These are phyloP conservation scores for Drosophila diplacantha DNA, from an alignment of 2,888 invertebrate genomes.

Conservation along the genomic window DNA sequence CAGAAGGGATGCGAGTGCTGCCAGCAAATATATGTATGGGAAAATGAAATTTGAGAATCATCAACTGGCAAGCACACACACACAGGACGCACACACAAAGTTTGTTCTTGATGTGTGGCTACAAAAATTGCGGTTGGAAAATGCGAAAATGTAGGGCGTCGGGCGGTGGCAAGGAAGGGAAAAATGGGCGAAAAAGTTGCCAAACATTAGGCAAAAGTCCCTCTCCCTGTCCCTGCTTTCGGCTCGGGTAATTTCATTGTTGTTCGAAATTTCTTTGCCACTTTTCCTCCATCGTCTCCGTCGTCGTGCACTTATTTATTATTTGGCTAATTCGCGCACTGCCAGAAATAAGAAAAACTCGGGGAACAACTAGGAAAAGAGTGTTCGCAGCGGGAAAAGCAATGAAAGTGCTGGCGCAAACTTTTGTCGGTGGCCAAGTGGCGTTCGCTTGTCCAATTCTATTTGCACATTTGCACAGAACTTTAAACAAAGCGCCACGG, in stretches of 20 bases:
- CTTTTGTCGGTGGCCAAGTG: slow-evolving; percentile 40
- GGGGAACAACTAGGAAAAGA: neutral
- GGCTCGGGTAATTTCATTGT: slow-evolving; percentile 67
- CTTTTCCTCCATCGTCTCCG: slow-evolving; percentile 50
- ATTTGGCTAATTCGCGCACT: slow-evolving; percentile 76
- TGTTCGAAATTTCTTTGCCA: slow-evolving; percentile 60
- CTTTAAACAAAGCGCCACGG: slow-evolving; percentile 63
- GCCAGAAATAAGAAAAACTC: slow-evolving; percentile 46
- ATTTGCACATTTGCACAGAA: slow-evolving; percentile 66
- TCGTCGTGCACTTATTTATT: slow-evolving; percentile 73
- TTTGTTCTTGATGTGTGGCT: slow-evolving; percentile 48
- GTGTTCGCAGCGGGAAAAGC: slow-evolving; percentile 17
- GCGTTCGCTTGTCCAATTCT: slow-evolving; percentile 57
- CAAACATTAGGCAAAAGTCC: slow-evolving; percentile 22
- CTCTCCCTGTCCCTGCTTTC: neutral
- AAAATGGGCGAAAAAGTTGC: slow-evolving; percentile 34
- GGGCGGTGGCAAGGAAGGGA: neutral
- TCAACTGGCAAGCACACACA: slow-evolving; percentile 49
- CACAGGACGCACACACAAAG: slow-evolving; percentile 35
- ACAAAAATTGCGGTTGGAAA: slow-evolving; percentile 38
- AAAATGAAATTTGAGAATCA: slow-evolving; percentile 58
- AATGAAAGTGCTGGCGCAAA: slow-evolving; percentile 28
- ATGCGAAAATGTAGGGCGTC: neutral
- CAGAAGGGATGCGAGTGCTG: slow-evolving; percentile 36
- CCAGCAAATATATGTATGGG: neutral